These are phyloP conservation scores for Sphaerodactylus townsendi DNA, from an alignment of 2,113 vertebrate species.

Conservation along the genomic window DNA sequence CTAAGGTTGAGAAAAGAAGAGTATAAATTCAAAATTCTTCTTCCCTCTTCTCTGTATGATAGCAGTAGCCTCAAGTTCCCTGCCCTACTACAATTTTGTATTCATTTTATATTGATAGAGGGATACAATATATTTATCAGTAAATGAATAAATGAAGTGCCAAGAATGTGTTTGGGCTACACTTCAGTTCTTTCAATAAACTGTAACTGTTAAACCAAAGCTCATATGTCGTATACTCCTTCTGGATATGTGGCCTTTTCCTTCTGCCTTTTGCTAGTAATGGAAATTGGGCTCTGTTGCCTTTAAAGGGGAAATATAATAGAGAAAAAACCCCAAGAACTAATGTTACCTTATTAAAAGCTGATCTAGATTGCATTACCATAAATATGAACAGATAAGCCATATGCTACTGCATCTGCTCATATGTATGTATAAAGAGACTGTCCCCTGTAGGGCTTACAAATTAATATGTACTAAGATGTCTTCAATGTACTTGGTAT, in stretches of 20 bases:
- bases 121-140: no score
- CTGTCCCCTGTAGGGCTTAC: conserved; percentile 76
- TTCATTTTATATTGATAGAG: no score
- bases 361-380: conserved; percentile 83
- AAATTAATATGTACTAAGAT: conserved; percentile 77
- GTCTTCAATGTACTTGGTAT: conserved; percentile 61
- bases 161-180: no score
- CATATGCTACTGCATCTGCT: conserved; percentile 82
- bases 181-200: no score
- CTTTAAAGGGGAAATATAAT: conserved; percentile 62
- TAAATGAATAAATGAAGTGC: no score
- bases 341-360: conserved; percentile 82
- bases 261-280: conserved; percentile 24
- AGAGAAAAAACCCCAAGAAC: conserved; percentile 71
- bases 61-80: no score
- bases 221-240: no score
- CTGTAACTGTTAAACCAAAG: no score
- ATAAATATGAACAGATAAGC: conserved; percentile 82
- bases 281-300: conserved; percentile 53
- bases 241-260: conserved; percentile 10
- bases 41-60: no score
- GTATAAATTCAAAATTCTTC: no score
- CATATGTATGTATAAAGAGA: conserved; percentile 78
- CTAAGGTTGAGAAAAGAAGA: no score
- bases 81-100: no score